Evolutionary conservation across 2,113 vertebrate genomes (phyloP).

Genomic region (Odocoileus hemionus): DNA sequence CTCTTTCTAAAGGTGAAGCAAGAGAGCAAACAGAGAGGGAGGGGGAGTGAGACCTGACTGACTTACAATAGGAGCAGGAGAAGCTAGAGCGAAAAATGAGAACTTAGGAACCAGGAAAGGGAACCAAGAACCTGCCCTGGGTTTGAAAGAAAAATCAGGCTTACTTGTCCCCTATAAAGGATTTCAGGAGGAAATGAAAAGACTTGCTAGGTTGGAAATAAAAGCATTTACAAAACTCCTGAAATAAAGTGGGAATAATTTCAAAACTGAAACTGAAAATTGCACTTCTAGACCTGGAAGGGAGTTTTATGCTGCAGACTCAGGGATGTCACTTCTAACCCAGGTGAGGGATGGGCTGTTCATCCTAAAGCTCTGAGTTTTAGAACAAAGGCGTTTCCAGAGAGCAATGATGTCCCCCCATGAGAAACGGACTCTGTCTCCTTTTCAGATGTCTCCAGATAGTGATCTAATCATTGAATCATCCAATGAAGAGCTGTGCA

Average conservation of each 20-base stretch:
- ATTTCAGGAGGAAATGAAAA: constrained; percentile 22
- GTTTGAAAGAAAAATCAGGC: constrained; percentile 30
- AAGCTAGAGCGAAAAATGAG: not conserved
- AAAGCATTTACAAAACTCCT: not conserved
- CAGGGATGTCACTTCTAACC: not conserved
- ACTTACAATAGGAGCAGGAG: not conserved
- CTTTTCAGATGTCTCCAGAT: not conserved
- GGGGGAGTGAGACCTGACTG: not conserved
- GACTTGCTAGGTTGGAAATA: not conserved
- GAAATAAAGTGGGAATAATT: not conserved
- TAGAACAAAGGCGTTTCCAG: not conserved
- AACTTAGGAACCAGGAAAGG: not conserved
- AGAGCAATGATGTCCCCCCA: not conserved
- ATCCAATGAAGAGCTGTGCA: not conserved
- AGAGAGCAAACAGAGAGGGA: not conserved
- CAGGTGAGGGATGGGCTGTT: not conserved
- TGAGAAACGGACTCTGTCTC: not conserved
- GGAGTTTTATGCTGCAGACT: not conserved
- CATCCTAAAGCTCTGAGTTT: not conserved
- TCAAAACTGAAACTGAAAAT: not conserved
- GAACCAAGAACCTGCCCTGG: not conserved
- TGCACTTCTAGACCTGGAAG: not conserved
- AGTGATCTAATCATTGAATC: not conserved
- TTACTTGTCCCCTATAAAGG: constrained; percentile 6
- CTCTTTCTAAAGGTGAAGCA: not conserved